These are phyloP conservation scores for Peucedramus taeniatus DNA, from an alignment of 2,113 vertebrate species.

Conservation along the genomic window DNA sequence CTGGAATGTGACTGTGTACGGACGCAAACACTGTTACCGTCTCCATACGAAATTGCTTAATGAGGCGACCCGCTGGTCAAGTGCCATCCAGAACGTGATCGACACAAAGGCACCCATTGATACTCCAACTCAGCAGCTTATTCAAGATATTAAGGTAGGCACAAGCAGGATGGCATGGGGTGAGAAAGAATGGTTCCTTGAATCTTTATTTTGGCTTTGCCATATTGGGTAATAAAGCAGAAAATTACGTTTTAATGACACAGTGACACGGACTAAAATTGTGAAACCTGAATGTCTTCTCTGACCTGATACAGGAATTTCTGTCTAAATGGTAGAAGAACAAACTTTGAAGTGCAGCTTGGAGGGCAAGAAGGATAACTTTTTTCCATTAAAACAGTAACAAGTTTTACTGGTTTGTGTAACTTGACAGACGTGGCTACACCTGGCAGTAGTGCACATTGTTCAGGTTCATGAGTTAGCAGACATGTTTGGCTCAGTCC, in stretches of 20 bases:
- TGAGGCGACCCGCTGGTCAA: constrained; percentile 91
- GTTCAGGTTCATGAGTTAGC: neutral
- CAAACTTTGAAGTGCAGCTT: neutral
- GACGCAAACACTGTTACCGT: constrained; percentile 93
- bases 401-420: constrained; percentile 3
- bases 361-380: neutral
- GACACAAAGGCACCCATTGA: constrained; percentile 92
- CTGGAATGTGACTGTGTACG: constrained; percentile 90
- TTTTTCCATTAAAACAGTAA: neutral
- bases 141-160: constrained; percentile 93
- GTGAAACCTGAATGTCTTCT: neutral
- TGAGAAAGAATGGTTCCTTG: neutral
- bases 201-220: neutral
- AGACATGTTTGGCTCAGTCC: neutral
- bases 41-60: constrained; percentile 92
- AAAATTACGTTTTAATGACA: neutral
- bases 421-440: neutral
- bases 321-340: neutral
- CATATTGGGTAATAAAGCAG: neutral
- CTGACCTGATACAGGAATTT: constrained; percentile 4
- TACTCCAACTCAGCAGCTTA: constrained; percentile 94
- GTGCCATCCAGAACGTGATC: constrained; percentile 91
- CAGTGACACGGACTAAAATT: neutral
- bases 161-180: neutral
- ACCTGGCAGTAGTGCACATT: neutral